Percentiles rank a stretch among this genome's conserved stretches.
Evolutionary conservation across 2,888 invertebrate species (phyloP).

Genomic region (Rhingia rostrata): DNA sequence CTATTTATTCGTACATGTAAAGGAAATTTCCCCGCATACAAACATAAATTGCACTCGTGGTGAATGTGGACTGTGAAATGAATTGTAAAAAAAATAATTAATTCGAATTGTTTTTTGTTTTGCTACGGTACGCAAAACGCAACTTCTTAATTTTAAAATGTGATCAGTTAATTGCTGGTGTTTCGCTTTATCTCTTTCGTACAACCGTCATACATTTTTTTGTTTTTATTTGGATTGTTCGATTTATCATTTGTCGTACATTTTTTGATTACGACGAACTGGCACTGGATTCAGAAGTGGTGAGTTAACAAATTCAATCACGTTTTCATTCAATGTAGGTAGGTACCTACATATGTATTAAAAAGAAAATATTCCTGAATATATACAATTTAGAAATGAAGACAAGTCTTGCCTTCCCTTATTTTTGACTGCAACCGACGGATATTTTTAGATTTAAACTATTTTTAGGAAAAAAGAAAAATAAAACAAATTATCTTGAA

Average conservation of each 20-base stretch:
- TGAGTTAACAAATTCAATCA: conserved; percentile 32
- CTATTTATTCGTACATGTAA: background rate
- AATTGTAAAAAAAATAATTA: conserved; percentile 14
- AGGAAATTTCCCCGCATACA: background rate
- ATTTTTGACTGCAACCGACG: background rate
- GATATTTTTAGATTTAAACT: conserved; percentile 27
- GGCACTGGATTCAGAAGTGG: conserved; percentile 9
- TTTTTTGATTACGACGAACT: conserved; percentile 2
- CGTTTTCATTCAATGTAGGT: background rate
- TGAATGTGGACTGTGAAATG: conserved; percentile 70
- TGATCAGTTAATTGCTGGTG: conserved; percentile 37
- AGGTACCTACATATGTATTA: background rate
- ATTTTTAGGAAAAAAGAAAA: too few species aligned
- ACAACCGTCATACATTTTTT: conserved; percentile 2
- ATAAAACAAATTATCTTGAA: conserved; percentile 13
- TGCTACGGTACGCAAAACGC: conserved; percentile 1
- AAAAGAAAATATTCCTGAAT: too few species aligned
- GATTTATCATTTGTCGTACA: background rate
- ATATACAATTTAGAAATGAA: too few species aligned
- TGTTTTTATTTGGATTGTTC: conserved; percentile 16
- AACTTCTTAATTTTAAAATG: conserved; percentile 53
- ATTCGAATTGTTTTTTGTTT: conserved; percentile 9
- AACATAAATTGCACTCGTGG: conserved; percentile 23
- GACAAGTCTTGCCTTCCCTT: too few species aligned
- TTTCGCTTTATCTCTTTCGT: conserved; percentile 52